Evolutionary conservation across 64 coral and sea anemone genomes (phyloP), one percentile per base, ranked within the genome.

Genomic region (Montipora cactus): DNA sequence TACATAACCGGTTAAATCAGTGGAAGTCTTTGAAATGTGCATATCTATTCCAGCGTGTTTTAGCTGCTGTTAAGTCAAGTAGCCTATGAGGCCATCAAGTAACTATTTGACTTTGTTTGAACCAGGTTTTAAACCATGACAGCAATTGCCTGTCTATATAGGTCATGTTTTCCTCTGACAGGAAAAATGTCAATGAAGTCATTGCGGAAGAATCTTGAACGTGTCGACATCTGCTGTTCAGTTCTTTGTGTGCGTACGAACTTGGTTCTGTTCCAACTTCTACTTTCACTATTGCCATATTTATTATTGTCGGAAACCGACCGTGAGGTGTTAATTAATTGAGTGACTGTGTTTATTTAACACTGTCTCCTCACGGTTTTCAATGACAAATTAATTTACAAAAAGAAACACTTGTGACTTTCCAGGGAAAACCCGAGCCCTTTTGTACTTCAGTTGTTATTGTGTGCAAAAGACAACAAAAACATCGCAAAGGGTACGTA

Each of bases 201-300:
- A 77, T 46, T 15, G 14, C 59, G 57, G 49, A 55, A 28, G 79
- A 25, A 59, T 2, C 79, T 59, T 81, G 50, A 20, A 37, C 50
- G 6, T 59, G 4, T 5, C 25, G 28, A 22, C 44, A 19, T 19
- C 18, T 79, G 47, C 45, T 19, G 14, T 79, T 81, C 13, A 45
- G 25, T 13, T 9, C 5, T 8, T 74, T 44, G 11, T 45, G 9
- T 6, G 0, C 11, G 20, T 3, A 20, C 25, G 8, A 23, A 5
- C 79, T 81, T 81, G 49, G 50, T 81, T 0, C 20, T 81, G 3
- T 81, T 81, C 79, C 79, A 81, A 81, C 9, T 55, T 81, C 19
- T 57, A 19, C 28, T 57, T 59, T 81, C 21, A 58, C 20, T 25
- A 55, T 81, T 23, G 19, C 25, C 21, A 58, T 10, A 81, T 58